Base-by-base conservation (phyloP, 2,888 invertebrate genomes). In the Pilophorus perplexus region DNA sequence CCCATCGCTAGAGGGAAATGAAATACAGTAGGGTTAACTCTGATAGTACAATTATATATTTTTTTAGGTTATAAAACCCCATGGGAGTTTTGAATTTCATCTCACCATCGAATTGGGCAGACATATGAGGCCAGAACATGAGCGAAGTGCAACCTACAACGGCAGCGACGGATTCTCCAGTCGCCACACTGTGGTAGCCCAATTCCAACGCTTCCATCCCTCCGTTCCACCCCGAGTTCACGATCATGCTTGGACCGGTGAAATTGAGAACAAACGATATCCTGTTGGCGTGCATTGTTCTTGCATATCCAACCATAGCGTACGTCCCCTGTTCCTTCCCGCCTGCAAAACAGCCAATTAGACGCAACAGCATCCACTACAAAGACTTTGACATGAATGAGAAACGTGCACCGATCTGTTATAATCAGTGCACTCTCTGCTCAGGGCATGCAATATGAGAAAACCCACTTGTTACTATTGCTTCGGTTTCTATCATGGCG, bases 21-120 rank as follows among this genome's bases (percentile, higher is more conserved):
- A 46, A 23, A 10, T 46, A 22, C 20, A 42, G n/a, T n/a, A n/a
- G n/a, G n/a, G n/a, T n/a, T n/a, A n/a, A n/a, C n/a, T n/a, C n/a
- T n/a, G n/a, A n/a, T n/a, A n/a, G n/a, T n/a, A n/a, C n/a, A n/a
- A n/a, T n/a, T n/a, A n/a, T n/a, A n/a, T n/a, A n/a, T n/a, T n/a
- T n/a, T n/a, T n/a, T n/a, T n/a, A n/a, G n/a, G n/a, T n/a, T n/a
- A n/a, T n/a, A n/a, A n/a, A n/a, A n/a, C n/a, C n/a, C n/a, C n/a
- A n/a, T n/a, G n/a, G n/a, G n/a, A n/a, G n/a, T n/a, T n/a, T n/a
- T n/a, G n/a, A n/a, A n/a, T n/a, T n/a, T n/a, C n/a, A n/a, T n/a
- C n/a, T n/a, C 88, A 67, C 83, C 83, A 37, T 86, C 78, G 64
- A 81, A 97, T 79, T 95, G 94, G 44, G 93, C 78, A 0, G 94